Conservation (phyloP, 2,888 invertebrate genomes). For the Caenorhabditis plicata region DNA sequence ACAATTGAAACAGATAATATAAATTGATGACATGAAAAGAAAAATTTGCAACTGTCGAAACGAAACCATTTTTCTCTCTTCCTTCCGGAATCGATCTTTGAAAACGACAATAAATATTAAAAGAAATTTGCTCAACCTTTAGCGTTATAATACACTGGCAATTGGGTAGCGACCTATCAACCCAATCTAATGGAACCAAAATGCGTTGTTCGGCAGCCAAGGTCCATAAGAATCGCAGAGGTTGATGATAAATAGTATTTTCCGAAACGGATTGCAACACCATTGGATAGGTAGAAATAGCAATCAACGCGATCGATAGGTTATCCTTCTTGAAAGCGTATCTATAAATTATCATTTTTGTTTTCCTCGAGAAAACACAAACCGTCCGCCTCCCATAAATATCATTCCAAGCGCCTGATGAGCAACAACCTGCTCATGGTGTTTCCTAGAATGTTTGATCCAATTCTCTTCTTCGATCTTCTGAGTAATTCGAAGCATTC, state of each 20-base stretch:
- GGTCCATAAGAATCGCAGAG: constrained; percentile 91
- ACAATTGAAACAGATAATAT: no score
- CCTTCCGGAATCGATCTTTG: no score
- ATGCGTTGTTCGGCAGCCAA: constrained; percentile 87
- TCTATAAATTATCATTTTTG: constrained; percentile 24
- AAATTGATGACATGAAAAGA: no score
- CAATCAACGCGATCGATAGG: constrained; percentile 82
- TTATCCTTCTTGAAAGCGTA: constrained; percentile 73
- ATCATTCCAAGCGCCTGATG: constrained; percentile 90
- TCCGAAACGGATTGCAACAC: constrained; percentile 94
- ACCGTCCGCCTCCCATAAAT: constrained; percentile 89
- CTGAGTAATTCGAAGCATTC: constrained; percentile 11
- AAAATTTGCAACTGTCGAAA: no score
- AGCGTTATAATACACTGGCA: constrained; percentile 21
- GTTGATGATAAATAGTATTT: constrained; percentile 93
- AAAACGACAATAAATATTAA: no score
- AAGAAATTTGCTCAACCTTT: constrained; percentile 67
- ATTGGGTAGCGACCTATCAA: constrained; percentile 60
- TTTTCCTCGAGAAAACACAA: not conserved
- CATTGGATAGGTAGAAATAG: constrained; percentile 93
- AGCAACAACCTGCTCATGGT: constrained; percentile 90
- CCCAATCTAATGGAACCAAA: constrained; percentile 83
- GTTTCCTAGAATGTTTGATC: constrained; percentile 74
- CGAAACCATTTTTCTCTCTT: no score
- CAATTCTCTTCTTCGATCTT: constrained; percentile 18